Base-by-base conservation (phyloP, 2,888 invertebrate species). In the Atrina japonica region DNA sequence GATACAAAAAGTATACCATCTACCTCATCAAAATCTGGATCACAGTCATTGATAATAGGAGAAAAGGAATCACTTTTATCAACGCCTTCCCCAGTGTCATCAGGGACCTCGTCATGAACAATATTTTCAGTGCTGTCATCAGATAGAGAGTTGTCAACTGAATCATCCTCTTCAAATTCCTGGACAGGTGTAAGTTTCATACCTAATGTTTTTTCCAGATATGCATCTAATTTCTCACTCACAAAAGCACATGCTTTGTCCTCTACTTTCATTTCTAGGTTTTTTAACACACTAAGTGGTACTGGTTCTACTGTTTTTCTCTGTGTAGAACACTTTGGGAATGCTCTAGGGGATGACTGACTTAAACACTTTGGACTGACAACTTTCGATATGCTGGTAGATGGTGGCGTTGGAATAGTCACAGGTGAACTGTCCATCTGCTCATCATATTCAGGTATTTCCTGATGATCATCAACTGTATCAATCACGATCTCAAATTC, bases 11-110 rank as follows among this genome's bases (percentile, higher is more conserved):
- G 70, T 23, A 84, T 59, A 9, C 84, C 87, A 68, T 86, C 85
- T 5, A 88, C 76, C 64, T 85, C 85, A 77, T 86, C 86, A 73
- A 88, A 82, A 65, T 87, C 88, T 30, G 88, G 87, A 29, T 82
- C 74, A 61, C 65, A 63, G 18, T 71, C 75, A 16, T 70, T 63
- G n/a, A 76, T 58, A 6, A 64, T 29, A 14, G 52, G 29, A 1
- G 55, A 53, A 21, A 55, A 52, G 7, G 23, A 41, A 29, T 64
- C 14, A 2, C 23, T 18, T 11, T 23, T 23, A 6, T 52, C 53
- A 30, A 6, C 9, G 23, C 23, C 35, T n/a, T 56, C 56, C 35
- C 35, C 35, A 7, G 35, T 35, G 35, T 35, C 35, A 35, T 35
- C 35, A 7, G 35, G 35, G 5, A 35, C 35, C 11, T 35, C 35